A percentile compares a stretch with the other conserved stretches of the same genome.
These are phyloP conservation scores for Mesaphorura yosii DNA, from an alignment of 1,140 invertebrate species.

Conservation along the genomic window DNA sequence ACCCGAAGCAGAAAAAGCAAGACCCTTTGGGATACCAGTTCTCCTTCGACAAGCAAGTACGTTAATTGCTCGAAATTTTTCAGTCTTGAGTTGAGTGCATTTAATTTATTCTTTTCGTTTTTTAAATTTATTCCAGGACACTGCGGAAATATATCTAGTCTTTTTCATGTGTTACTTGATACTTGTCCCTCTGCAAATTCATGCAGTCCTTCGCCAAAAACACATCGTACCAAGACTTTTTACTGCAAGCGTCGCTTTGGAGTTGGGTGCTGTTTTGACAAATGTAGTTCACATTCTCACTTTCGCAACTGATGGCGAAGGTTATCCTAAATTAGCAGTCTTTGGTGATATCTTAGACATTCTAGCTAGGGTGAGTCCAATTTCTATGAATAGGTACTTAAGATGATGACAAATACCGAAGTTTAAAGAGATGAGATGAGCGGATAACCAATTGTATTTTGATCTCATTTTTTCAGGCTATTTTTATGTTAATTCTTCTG, in stretches of 20 bases:
- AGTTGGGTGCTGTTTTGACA: conserved; percentile 69
- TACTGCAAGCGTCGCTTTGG: conserved; percentile 69
- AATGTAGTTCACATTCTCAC: conserved; percentile 80
- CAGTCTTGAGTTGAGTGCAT: background rate
- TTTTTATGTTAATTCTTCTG: conserved; percentile 87
- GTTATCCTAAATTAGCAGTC: conserved; percentile 63
- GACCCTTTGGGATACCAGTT: conserved; percentile 89
- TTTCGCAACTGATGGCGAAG: conserved; percentile 79
- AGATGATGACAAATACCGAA: background rate
- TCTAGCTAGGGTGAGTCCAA: conserved; percentile 59
- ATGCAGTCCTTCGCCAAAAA: conserved; percentile 71
- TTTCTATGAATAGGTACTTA: background rate
- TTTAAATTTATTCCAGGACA: conserved; percentile 51
- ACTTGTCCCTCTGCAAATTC: conserved; percentile 74
- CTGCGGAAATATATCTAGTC: conserved; percentile 78
- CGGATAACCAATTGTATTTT: conserved; percentile 4
- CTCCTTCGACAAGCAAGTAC: conserved; percentile 79
- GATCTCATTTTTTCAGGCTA: conserved; percentile 52
- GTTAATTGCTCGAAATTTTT: too few species aligned
- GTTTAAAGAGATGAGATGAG: background rate
- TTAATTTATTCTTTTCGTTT: conserved; percentile 1
- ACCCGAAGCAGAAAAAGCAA: conserved; percentile 68
- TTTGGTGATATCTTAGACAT: conserved; percentile 85
- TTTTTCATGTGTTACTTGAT: conserved; percentile 80
- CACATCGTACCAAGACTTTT: conserved; percentile 86